Conservation (phyloP, 2,113 vertebrate genomes). For the Podarcis cretensis region DNA sequence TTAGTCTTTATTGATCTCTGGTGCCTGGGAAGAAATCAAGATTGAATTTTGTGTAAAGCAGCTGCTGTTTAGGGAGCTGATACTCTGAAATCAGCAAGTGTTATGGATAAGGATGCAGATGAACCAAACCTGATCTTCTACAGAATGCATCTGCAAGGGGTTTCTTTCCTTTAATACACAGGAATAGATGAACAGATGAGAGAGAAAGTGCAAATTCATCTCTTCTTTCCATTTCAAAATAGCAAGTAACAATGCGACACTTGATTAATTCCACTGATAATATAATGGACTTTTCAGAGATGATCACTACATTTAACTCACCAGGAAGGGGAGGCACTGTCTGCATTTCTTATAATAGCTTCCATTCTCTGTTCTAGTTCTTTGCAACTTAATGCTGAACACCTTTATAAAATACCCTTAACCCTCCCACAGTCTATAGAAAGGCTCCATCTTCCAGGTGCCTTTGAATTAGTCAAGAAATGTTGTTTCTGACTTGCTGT, state of each 20-base stretch:
- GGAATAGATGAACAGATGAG: conserved; percentile 37
- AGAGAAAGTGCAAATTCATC: background rate
- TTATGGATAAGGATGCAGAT: conserved; percentile 17
- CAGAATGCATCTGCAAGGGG: background rate
- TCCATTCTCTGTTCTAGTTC: background rate
- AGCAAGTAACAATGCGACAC: background rate
- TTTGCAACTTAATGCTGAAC: background rate
- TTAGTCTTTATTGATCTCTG: conserved; percentile 51
- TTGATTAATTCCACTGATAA: conserved; percentile 49
- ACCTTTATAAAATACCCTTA: background rate
- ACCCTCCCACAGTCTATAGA: background rate
- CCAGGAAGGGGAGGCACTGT: background rate
- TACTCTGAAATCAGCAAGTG: conserved; percentile 32
- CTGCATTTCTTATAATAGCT: conserved; percentile 5
- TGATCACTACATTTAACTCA: conserved; percentile 31
- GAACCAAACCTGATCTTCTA: conserved; percentile 36
- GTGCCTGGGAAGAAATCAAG: conserved; percentile 4
- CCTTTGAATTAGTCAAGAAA: background rate
- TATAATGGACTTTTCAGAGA: background rate
- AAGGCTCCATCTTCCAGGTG: background rate
- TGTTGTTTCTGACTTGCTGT: background rate
- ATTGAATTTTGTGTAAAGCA: conserved; percentile 33
- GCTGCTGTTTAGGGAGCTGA: conserved; percentile 14
- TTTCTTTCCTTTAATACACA: conserved; percentile 46
- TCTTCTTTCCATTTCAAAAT: background rate